Conservation (phyloP, 1,140 invertebrate species). For the Drosophila athabasca region DNA sequence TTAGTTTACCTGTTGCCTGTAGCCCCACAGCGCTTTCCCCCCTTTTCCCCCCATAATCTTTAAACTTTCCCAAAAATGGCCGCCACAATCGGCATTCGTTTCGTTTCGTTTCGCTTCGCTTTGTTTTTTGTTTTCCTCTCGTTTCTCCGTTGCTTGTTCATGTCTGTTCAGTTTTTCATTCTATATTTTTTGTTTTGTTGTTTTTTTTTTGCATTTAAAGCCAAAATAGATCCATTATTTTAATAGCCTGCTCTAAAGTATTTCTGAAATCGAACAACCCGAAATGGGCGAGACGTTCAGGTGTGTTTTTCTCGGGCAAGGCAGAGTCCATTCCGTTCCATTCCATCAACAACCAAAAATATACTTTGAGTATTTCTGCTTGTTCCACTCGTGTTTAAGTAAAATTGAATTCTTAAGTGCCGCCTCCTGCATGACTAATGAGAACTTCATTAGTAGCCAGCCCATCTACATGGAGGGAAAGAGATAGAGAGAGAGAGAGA, state of each 20-base stretch:
- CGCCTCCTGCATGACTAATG: conserved; percentile 59
- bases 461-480: no score
- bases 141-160: conserved; percentile 2
- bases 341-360: conserved; percentile 18
- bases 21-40: not conserved
- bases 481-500: not conserved
- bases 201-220: conserved; percentile 43
- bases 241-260: conserved; percentile 79
- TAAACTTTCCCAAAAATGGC: conserved; percentile 55
- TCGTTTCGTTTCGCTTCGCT: conserved; percentile 30
- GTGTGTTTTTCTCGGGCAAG: conserved; percentile 32
- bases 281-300: conserved; percentile 1
- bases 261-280: conserved; percentile 68
- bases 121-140: conserved; percentile 23
- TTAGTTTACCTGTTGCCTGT: conserved; percentile 39
- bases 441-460: conserved; percentile 66
- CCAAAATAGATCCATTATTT: conserved; percentile 80
- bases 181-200: conserved; percentile 1
- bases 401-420: conserved; percentile 55
- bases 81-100: conserved; percentile 33
- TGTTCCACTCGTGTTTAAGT: conserved; percentile 1
- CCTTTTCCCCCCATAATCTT: conserved; percentile 1
- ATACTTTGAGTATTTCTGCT: conserved; percentile 28
- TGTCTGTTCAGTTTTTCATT: conserved; percentile 18
- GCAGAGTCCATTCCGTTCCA: not conserved